phyloP scores from a whole-genome alignment of 2,888 invertebrate genomes.

The Dysmachus trigonus region DNA sequence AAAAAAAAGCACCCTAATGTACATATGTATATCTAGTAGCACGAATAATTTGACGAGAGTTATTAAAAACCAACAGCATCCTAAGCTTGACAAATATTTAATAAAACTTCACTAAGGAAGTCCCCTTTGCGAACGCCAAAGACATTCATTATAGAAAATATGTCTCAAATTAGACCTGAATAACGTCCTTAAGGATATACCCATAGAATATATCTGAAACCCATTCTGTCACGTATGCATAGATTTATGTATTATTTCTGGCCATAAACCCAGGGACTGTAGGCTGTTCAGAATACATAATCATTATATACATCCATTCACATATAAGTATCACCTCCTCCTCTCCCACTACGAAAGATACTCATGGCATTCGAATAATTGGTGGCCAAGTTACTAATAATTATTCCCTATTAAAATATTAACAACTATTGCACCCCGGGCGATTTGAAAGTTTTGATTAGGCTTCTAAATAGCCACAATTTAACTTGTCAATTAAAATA shows the following conservation, averaged over 20 bases:
- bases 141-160: not conserved
- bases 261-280: not conserved
- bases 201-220: not conserved
- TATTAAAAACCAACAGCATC: not conserved
- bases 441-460: constrained; percentile 29
- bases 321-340: not conserved
- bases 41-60: not conserved
- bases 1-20: not conserved
- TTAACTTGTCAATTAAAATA: constrained; percentile 18
- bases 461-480: not conserved
- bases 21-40: not conserved
- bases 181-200: constrained; percentile 15
- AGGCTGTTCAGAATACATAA: not conserved
- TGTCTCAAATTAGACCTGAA: not conserved
- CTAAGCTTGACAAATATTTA: not conserved
- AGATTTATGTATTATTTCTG: constrained; percentile 17
- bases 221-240: constrained; percentile 9
- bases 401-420: constrained; percentile 28
- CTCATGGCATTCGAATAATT: not conserved
- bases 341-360: not conserved
- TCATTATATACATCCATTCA: not conserved
- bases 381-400: constrained; percentile 3
- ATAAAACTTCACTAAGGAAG: not conserved
- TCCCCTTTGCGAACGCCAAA: not conserved
- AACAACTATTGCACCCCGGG: constrained; percentile 5